phyloP scores from a whole-genome alignment of 1,140 invertebrate species.

The Tetraneura akinire region DNA sequence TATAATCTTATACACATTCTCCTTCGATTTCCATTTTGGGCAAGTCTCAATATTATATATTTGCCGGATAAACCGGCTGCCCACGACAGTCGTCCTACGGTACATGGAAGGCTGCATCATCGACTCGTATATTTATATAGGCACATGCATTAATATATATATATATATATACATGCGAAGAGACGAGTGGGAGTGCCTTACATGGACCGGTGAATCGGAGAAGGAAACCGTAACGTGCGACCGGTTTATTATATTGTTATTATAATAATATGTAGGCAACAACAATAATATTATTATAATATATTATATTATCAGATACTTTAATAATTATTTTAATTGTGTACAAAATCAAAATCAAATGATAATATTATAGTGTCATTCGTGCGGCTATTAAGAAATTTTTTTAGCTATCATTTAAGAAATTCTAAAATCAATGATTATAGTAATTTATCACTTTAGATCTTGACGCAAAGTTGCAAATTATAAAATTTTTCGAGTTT shows the following conservation, averaged over 20 bases:
- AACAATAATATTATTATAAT: neutral
- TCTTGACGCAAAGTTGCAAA: too few species aligned
- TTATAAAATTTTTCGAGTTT: too few species aligned
- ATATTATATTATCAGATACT: too few species aligned
- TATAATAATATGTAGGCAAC: neutral
- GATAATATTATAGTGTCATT: too few species aligned
- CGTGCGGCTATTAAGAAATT: too few species aligned
- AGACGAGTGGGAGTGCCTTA: conserved; percentile 47
- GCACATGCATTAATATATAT: too few species aligned
- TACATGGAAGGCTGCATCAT: conserved; percentile 40
- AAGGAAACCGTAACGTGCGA: conserved; percentile 32
- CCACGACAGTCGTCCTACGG: conserved; percentile 34
- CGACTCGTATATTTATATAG: neutral
- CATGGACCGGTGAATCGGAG: conserved; percentile 28
- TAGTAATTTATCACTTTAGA: too few species aligned
- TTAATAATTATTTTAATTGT: too few species aligned
- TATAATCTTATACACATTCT: conserved; percentile 13
- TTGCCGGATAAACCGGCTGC: conserved; percentile 22
- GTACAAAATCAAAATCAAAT: too few species aligned
- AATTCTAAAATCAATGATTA: too few species aligned
- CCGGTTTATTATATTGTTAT: conserved; percentile 28
- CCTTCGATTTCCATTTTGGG: conserved; percentile 46
- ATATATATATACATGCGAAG: too few species aligned
- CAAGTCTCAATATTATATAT: conserved; percentile 13
- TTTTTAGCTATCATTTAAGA: too few species aligned